These are phyloP conservation scores for Galerucella nymphaeae DNA, from an alignment of 2,888 invertebrate species.

Conservation along the genomic window DNA sequence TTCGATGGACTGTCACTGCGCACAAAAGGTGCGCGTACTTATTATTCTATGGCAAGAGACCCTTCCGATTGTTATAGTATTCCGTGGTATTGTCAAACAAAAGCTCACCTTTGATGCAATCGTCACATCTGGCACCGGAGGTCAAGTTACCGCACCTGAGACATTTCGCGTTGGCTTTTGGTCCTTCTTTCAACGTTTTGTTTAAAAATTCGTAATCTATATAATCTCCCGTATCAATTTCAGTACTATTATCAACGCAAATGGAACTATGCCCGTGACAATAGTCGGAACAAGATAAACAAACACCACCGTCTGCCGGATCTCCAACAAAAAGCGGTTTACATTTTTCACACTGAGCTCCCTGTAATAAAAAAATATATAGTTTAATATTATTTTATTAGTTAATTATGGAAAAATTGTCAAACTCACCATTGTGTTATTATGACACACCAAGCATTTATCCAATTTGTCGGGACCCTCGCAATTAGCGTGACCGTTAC, in stretches of 20 bases:
- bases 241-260: slow-evolving; percentile 72
- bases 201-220: slow-evolving; percentile 51
- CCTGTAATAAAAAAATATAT: slow-evolving; percentile 65
- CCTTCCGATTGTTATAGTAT: too few species aligned
- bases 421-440: slow-evolving; percentile 86
- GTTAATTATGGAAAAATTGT: too few species aligned
- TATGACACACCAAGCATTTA: slow-evolving; percentile 85
- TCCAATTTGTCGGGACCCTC: slow-evolving; percentile 86
- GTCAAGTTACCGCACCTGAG: slow-evolving; percentile 86
- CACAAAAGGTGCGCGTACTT: too few species aligned
- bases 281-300: slow-evolving; percentile 88
- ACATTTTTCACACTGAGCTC: slow-evolving; percentile 91
- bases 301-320: slow-evolving; percentile 85
- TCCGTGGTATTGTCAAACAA: too few species aligned
- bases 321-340: slow-evolving; percentile 92
- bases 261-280: slow-evolving; percentile 90
- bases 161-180: slow-evolving; percentile 80
- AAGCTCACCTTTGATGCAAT: slow-evolving; percentile 69
- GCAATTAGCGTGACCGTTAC: slow-evolving; percentile 94
- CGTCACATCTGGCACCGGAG: slow-evolving; percentile 83
- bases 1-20: too few species aligned
- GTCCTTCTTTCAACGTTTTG: slow-evolving; percentile 73
- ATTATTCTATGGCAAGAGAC: too few species aligned
- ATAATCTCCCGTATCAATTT: slow-evolving; percentile 59
- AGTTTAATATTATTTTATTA: background rate